Base-by-base conservation (phyloP, 2,888 invertebrate species). In the Hypercompe scribonia region DNA sequence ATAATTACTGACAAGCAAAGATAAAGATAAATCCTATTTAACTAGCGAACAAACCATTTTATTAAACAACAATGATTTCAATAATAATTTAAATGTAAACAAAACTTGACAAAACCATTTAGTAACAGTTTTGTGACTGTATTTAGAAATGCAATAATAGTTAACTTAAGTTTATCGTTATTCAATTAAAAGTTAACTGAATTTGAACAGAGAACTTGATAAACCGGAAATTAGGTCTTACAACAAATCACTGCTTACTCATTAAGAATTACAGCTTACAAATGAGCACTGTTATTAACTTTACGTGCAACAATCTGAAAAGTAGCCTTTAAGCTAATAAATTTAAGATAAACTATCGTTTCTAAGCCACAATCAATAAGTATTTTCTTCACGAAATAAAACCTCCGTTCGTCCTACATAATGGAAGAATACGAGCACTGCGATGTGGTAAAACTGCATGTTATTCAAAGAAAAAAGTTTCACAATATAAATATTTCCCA, bases 401-500 rank as follows among this genome's bases (percentile, higher is more conserved):
- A 28, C 54, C 42, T 54, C 54, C 31, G 28, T 64, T 69, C 65
- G 63, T 72, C 36, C 70, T 66, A 68, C 39, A 72, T 68, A 68
- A 65, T 50, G 34, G 54, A 74, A 39, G 61, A 58, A 73, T 79
- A 79, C 76, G 70, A 75, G 77, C 79, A 82, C 77, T 78, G 74
- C 78, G 80, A 63, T 78, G 82, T 83, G 84, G 77, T 83, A 80
- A 72, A 79, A 79, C 70, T 79, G 80, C 76, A 78, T 68, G 64
- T 67, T 67, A 65, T 74, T 74, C 71, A 82, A 84, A 83, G 42
- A 81, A 82, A 85, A 87, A 88, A 88, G 90, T 91, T 93, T 92
- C 90, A 89, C 91, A 91, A 90, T 78, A 76, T 84, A 90, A 89
- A 89, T 88, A 88, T 94, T 93, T 93, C 90, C 84, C 89, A 94